Percentiles rank a stretch among this genome's conserved stretches.
Conservation (phyloP, 2,888 invertebrate genomes). For the Halictus quadricinctus region DNA sequence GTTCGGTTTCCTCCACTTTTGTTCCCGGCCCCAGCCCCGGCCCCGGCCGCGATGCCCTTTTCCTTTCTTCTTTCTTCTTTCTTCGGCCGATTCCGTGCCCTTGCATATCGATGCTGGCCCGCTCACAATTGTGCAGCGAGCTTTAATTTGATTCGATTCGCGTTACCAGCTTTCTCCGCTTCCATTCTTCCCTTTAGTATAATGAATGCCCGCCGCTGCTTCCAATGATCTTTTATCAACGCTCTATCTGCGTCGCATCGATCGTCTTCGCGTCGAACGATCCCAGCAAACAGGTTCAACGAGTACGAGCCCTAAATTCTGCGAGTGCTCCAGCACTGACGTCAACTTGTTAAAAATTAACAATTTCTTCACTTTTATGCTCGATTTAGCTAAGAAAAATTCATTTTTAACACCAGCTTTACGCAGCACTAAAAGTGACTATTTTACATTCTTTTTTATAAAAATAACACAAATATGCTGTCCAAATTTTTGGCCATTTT, state of each 20-base stretch:
- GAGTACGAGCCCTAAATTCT: neutral
- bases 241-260: neutral
- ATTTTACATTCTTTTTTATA: no score
- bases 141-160: slow-evolving; percentile 17
- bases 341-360: neutral
- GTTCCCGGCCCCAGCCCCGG: slow-evolving; percentile 3
- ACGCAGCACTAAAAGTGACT: no score
- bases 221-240: neutral
- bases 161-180: neutral
- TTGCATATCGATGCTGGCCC: slow-evolving; percentile 37
- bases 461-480: no score
- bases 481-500: no score
- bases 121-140: neutral
- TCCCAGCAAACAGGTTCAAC: no score
- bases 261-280: neutral
- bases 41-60: slow-evolving; percentile 25
- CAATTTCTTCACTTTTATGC: no score
- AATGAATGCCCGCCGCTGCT: neutral
- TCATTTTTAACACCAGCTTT: no score
- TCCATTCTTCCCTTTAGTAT: neutral
- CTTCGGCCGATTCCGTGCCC: slow-evolving; percentile 27
- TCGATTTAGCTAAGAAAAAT: no score
- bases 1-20: slow-evolving; percentile 39
- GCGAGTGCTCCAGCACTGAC: neutral
- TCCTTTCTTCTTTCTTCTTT: slow-evolving; percentile 12